phyloP scores from a whole-genome alignment of 2,797 vertebrate genomes.

The Helicolenus hilgendorfi region DNA sequence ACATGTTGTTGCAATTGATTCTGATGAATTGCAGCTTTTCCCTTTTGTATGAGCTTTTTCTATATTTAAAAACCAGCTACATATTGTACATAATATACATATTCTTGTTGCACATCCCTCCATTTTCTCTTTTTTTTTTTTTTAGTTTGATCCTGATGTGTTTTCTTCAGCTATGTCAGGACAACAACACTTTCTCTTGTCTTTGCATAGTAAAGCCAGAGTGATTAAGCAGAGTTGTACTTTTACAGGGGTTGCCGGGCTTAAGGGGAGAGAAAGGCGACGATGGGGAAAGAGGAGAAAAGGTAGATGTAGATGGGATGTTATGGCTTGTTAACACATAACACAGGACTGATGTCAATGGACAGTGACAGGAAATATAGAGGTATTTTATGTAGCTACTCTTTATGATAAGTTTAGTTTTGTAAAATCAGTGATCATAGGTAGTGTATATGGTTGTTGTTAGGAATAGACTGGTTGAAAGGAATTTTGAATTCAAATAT shows the following conservation, averaged over 20 bases:
- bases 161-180: neutral
- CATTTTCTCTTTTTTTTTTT: neutral
- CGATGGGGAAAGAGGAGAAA: conserved; percentile 99
- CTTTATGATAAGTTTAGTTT: neutral
- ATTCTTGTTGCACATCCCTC: neutral
- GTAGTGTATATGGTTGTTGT: neutral
- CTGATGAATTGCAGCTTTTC: neutral
- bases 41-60: neutral
- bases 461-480: neutral
- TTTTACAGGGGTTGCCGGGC: conserved; percentile 97
- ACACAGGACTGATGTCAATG: conserved; percentile 91
- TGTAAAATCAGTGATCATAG: neutral
- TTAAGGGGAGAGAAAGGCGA: conserved; percentile 98
- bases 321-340: conserved; percentile 54
- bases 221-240: conserved; percentile 86
- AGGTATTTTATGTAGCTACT: neutral
- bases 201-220: conserved; percentile 29
- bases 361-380: conserved; percentile 72
- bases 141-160: neutral
- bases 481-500: neutral
- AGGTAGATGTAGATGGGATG: conserved; percentile 93
- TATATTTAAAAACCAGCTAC: neutral
- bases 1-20: neutral
- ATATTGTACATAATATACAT: neutral
- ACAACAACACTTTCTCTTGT: neutral